Evolutionary conservation across 2,888 invertebrate genomes (phyloP), one percentile per base, ranked within the genome.

Genomic region (Drosophila multiciliata): DNA sequence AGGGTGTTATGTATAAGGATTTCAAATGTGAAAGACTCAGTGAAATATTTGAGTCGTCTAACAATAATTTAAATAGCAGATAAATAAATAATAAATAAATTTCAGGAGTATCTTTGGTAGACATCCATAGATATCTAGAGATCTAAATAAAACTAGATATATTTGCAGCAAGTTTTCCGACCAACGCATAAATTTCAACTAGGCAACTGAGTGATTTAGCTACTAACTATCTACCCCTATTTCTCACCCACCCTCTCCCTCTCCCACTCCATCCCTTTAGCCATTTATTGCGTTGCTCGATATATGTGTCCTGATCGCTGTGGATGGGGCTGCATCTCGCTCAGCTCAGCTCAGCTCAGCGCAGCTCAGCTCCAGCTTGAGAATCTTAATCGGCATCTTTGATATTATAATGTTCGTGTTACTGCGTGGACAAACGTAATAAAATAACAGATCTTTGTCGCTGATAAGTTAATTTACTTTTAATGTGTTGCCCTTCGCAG

Each of bases 391-490:
- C 92, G 91, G 91, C 92, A 86, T 90, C 92, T 91, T 92, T 91
- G 91, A 91, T 91, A 91, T 91, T 91, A 92, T 92, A 92, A 92
- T 92, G 93, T 92, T 92, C 93, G 92, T 93, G 93, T 92, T 92
- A 88, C 86, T 89, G 89, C 90, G 91, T 92, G 92, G 92, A 92
- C 92, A 92, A 92, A 92, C 92, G 93, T 91, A 92, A 92, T 92
- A 92, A 92, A 92, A 92, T 92, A 92, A 92, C 93, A 91, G 92
- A 92, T 92, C 93, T 91, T 92, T 91, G 92, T 92, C 90, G 92
- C 92, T 92, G 92, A 92, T 92, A 92, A 92, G 93, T 92, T 92
- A 92, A 92, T 92, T 92, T 92, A 92, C 92, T 93, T 92, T 92
- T 92, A 93, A 93, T 92, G 92, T 92, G 93, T 91, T 91, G 82